Evolutionary conservation across 1,140 invertebrate species (phyloP), one percentile per base, ranked within the genome.

Genomic region (Drosophila trapezifrons): DNA sequence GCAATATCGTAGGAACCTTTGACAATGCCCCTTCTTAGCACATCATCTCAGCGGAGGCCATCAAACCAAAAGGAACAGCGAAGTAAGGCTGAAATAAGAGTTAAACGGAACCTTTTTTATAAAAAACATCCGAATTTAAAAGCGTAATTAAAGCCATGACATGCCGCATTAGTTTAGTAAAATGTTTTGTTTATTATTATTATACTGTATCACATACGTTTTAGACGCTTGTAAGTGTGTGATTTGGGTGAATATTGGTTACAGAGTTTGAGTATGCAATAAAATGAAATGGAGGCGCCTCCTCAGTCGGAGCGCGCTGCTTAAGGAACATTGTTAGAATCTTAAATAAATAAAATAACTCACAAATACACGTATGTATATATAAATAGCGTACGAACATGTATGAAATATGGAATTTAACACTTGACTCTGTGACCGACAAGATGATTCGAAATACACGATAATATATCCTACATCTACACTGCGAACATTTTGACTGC

Each of bases 271-370:
- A 66, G 67, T 74, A 70, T 69, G 84, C 43, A 45, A 43, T 76
- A 60, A 63, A 65, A 72, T 63, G 64, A 77, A 77, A 42, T 77
- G 70, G 49, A 55, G 18, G 62, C 81, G 67, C 66, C 29, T 49
- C 20, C 29, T 49, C 22, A 54, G 49, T 58, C 35, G 35, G n/a
- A 43, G 43, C 47, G 80, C 80, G 76, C 76, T 51, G 42, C 57
- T 54, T 89, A 87, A 87, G 83, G 83, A 87, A 87, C 83, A 83
- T 89, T 80, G 56, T 80, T 77, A 42, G 52, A 67, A 66, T 20
- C 57, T 78, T 47, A 70, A 76, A 58, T 35, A 76, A 69, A 38
- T 59, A 63, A 54, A 69, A 43, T 55, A 63, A 42, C 76, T 70
- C 37, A 52, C 27, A 63, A 60, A 35, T 35, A 71, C 47, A 54